Evolutionary conservation across 1,140 invertebrate genomes (phyloP).

Genomic region (Cotesia typhae): DNA sequence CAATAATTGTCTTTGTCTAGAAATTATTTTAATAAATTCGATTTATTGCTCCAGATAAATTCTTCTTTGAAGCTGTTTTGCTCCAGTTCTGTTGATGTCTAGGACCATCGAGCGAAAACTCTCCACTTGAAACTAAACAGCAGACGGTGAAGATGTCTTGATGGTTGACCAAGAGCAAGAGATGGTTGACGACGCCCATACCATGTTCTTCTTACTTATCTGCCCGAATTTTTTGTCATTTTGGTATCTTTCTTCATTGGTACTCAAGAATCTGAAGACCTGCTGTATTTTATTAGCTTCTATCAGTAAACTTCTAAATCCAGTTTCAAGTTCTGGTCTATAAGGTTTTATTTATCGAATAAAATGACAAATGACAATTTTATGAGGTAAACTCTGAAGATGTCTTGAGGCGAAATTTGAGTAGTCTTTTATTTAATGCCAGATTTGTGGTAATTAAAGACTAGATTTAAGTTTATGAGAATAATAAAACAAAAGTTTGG

Average conservation of each 20-base stretch:
- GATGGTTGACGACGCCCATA: not conserved
- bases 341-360: not conserved
- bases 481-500: not conserved
- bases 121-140: constrained; percentile 29
- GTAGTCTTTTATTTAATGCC: too few species aligned
- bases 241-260: not conserved
- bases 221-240: too few species aligned
- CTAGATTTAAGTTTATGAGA: too few species aligned
- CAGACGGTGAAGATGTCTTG: constrained; percentile 18
- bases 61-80: constrained; percentile 41
- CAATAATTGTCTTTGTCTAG: too few species aligned
- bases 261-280: not conserved
- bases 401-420: too few species aligned
- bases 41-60: not conserved
- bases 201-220: not conserved
- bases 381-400: too few species aligned
- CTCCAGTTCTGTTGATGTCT: constrained; percentile 43
- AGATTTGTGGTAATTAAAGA: too few species aligned
- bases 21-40: too few species aligned
- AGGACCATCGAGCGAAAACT: constrained; percentile 42
- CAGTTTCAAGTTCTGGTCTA: not conserved
- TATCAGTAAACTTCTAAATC: too few species aligned
- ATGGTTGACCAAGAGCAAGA: constrained; percentile 23
- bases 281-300: not conserved
- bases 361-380: too few species aligned